Evolutionary conservation across 2,888 invertebrate genomes (phyloP).

Genomic region (Nipponacmea schrenckii): DNA sequence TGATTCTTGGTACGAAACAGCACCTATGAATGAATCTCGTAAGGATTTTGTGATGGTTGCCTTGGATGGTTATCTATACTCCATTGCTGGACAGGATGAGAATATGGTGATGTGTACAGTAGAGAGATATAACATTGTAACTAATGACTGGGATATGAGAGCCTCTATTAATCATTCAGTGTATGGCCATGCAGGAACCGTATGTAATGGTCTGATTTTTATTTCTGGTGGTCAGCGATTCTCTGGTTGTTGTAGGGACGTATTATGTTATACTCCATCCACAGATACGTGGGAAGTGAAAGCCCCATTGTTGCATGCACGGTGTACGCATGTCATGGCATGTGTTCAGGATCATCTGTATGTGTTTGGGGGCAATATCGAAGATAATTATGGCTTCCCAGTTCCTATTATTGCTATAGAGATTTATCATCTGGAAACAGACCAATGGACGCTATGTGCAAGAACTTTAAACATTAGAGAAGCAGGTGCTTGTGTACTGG

Average conservation of each 20-base stretch:
- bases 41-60: conserved; percentile 64
- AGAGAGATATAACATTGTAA: conserved; percentile 60
- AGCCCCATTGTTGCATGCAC: conserved; percentile 54
- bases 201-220: conserved; percentile 56
- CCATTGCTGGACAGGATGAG: conserved; percentile 66
- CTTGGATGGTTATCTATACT: conserved; percentile 52
- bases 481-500: conserved; percentile 59
- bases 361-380: conserved; percentile 64
- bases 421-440: conserved; percentile 45
- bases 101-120: conserved; percentile 66
- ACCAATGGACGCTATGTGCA: conserved; percentile 62
- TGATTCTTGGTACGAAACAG: conserved; percentile 64
- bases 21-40: conserved; percentile 65
- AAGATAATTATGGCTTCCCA: conserved; percentile 63
- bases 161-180: conserved; percentile 58
- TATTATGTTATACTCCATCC: conserved; percentile 55
- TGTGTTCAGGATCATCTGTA: conserved; percentile 50
- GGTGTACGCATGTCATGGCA: conserved; percentile 63
- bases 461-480: conserved; percentile 60
- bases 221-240: conserved; percentile 65
- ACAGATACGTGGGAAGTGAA: conserved; percentile 60
- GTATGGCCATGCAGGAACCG: conserved; percentile 63
- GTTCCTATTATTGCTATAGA: conserved; percentile 63
- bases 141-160: conserved; percentile 63
- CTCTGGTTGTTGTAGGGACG: conserved; percentile 59